Base-by-base conservation (phyloP, 2,888 invertebrate species). In the Eupelmus urozonus region DNA sequence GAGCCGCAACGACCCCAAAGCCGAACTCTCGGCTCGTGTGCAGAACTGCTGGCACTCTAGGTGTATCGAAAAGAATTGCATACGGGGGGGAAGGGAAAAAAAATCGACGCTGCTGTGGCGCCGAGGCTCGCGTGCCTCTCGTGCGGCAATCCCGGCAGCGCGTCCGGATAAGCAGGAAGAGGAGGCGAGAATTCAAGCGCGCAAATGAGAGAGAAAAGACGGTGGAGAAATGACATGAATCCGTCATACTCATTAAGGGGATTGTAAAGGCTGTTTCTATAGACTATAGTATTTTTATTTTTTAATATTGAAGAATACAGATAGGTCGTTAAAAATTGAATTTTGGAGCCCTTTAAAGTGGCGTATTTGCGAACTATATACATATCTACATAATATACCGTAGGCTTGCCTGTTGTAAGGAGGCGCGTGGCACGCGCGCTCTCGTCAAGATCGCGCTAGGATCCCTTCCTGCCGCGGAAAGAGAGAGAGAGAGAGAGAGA, bases 171-270 rank as follows among this genome's bases (percentile, higher is more conserved):
- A 1, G 20, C 34, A 20, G 51, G 18, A 51, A 51, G 18, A 20
- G 57, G 9, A 57, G 1, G 63, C 20, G 18, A 40, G 63, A 65
- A n/a, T 13, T 13, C 13, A 49, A 49, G 49, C 20, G 49, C 3
- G 16, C 3, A 13, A 49, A 13, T 7, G 49, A 49, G 49, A 49
- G 18, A 18, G 55, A 23, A 5, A 13, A 65, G 65, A 65, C 13
- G 65, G 25, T 42, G 51, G n/a, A 55, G 82, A 85, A 85, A 84
- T 83, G 84, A 84, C 83, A 83, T 85, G 66, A 66, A 79, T 84
- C 84, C 84, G 83, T 85, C 79, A 66, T 71, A 66, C 66, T 51
- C 85, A 85, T 87, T 86, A 87, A 72, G 76, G 2, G 18, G n/a
- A 5, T 7, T 4, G 25, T 11, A 2, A 11, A 49, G 11, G 5